These are phyloP conservation scores for Brotula barbata DNA, from an alignment of 2,797 vertebrate genomes.

Conservation along the genomic window DNA sequence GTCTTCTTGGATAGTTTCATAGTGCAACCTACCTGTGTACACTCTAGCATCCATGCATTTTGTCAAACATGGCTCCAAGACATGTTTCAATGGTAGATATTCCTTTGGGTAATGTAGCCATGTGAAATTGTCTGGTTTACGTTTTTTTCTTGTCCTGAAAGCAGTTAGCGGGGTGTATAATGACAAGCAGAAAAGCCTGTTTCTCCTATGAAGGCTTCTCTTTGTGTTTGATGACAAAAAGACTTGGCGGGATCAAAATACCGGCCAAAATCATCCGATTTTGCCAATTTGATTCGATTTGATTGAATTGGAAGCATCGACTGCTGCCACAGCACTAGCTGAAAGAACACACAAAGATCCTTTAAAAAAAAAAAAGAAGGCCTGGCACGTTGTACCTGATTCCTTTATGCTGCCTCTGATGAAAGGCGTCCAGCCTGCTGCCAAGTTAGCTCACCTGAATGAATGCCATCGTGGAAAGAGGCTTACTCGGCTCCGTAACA, in stretches of 20 bases:
- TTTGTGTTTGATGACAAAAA: constrained; percentile 65
- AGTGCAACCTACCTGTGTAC: not conserved
- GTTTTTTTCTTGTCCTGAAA: constrained; percentile 65
- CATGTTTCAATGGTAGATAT: constrained; percentile 9
- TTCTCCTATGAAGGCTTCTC: constrained; percentile 66
- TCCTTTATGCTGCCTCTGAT: constrained; percentile 67
- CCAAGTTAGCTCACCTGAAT: constrained; percentile 68
- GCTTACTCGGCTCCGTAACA: constrained; percentile 45
- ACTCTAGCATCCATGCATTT: not conserved
- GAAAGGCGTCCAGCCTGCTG: constrained; percentile 63
- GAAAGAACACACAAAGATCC: constrained; percentile 60
- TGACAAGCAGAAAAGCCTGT: constrained; percentile 71
- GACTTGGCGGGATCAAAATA: constrained; percentile 61
- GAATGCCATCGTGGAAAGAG: constrained; percentile 58
- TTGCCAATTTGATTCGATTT: constrained; percentile 70
- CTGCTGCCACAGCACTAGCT: constrained; percentile 45
- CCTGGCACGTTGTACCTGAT: constrained; percentile 57
- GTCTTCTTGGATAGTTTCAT: constrained; percentile 9
- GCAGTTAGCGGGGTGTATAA: constrained; percentile 65
- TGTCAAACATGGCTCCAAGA: constrained; percentile 14
- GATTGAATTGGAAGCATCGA: constrained; percentile 52
- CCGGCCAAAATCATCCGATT: constrained; percentile 70
- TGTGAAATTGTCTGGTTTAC: constrained; percentile 58
- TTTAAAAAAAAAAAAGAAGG: constrained; percentile 54
- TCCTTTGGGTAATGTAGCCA: constrained; percentile 21